Base-by-base conservation (phyloP, 2,888 invertebrate species). In the Tiliacea aurago region DNA sequence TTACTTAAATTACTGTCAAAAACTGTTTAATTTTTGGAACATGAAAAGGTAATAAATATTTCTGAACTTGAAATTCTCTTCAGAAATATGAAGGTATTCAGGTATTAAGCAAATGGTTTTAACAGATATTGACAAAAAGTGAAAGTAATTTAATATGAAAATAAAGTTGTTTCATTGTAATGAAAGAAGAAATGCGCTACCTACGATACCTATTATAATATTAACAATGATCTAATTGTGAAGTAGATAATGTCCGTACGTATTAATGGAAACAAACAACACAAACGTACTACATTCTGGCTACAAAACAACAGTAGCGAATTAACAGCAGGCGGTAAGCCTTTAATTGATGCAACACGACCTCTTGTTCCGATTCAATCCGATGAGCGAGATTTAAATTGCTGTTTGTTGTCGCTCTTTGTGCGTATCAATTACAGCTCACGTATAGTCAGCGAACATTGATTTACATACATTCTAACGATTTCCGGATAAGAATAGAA, bases 271-370 rank as follows among this genome's bases (percentile, higher is more conserved):
- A 75, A 71, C 49, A 78, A 74, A 70, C 73, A 69, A 78, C 61
- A 78, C 55, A 65, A 62, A 80, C 70, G 55, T 65, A 73, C 72
- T 65, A 73, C 72, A 73, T 70, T 62, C 63, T 18, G 61, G 49
- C 62, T 61, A 61, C 70, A 84, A 73, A 86, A 85, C 73, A 75
- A 80, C 70, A 33, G 83, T 75, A 80, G 80, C 73, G 75, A 80
- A 86, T 80, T 59, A 84, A 76, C 78, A 70, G 84, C 83, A 80
- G 81, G 67, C 80, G 85, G 79, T 91, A 90, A 91, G 89, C 91
- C 88, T 85, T 89, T 91, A 91, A 91, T 91, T 91, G 91, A 91
- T 88, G 90, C 90, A 87, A 83, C 71, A 83, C 85, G 81, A 82
- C 74, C 86, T 86, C 82, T 84, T 86, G 78, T 83, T 80, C 63